Base-by-base conservation (phyloP, 2,113 vertebrate genomes). In the Antennarius striatus region DNA sequence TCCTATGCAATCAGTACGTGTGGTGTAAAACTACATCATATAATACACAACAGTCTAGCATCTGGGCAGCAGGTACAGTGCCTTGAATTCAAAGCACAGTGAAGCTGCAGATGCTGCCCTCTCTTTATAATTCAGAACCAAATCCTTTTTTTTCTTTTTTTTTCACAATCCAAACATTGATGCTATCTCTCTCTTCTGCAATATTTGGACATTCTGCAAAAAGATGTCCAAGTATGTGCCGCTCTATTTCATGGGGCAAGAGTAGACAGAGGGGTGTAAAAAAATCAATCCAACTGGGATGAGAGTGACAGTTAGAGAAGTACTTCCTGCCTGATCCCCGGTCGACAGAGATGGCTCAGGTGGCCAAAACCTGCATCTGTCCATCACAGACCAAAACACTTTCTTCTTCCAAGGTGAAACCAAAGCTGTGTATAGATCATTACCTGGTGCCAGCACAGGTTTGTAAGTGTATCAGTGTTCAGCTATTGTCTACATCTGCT, bases 201-300 rank as follows among this genome's bases (percentile, higher is more conserved):
- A 51, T 36, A 48, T 56, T n/a, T 56, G 53, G 36, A 48, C 12
- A 17, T 42, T 50, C 13, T 45, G 28, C 22, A 47, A 17, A 39
- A 36, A 45, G 10, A 11, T 16, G 13, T 10, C n/a, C 12, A 22
- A 22, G 22, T 2, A 22, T 22, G 22, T 22, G 22, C 22, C 17
- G 4, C 7, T 36, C 32, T 36, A 36, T 36, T 7, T 36, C 32
- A 36, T 7, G 32, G 32, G 3, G 7, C 32, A 36, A 5, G 32
- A 7, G 32, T 36, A 36, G 32, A 36, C 42, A 43, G 42, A 11
- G 42, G 10, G 42, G 10, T 12, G 3, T 3, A 11, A 11, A 12
- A 46, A 73, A 86, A 89, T 87, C 73, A 75, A 84, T 83, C 40
- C 5, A 30, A 77, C 47, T 68, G 62, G 57, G 56, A 47, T 40